Conservation (phyloP, 2,797 vertebrate species). For the Cephalopachus bancanus region DNA sequence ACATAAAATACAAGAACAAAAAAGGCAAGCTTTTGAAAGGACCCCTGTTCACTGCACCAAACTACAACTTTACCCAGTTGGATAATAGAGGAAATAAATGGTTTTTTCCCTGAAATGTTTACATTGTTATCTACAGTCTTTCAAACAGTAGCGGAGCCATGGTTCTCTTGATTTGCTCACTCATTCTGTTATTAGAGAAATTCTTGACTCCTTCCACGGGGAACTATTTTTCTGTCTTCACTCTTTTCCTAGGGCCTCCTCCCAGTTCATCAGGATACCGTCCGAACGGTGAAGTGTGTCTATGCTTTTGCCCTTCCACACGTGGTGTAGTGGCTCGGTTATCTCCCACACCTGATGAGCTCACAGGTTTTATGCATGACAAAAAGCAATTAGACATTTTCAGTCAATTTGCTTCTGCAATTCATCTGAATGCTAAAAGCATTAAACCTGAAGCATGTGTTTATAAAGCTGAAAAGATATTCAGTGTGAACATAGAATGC, state of each 20-base stretch:
- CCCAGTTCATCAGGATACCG: slow-evolving; percentile 80
- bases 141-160: slow-evolving; percentile 83
- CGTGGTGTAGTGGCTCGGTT: slow-evolving; percentile 61
- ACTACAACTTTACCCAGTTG: slow-evolving; percentile 28
- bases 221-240: slow-evolving; percentile 89
- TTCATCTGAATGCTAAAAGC: background rate
- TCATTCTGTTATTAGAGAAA: slow-evolving; percentile 85
- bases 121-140: slow-evolving; percentile 75
- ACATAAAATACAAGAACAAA: background rate
- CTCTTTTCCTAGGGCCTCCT: slow-evolving; percentile 76
- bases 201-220: slow-evolving; percentile 83
- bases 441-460: background rate
- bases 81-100: slow-evolving; percentile 61
- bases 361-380: slow-evolving; percentile 65
- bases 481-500: background rate
- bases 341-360: slow-evolving; percentile 66
- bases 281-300: slow-evolving; percentile 78
- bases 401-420: background rate
- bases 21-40: slow-evolving; percentile 2
- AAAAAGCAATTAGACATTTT: slow-evolving; percentile 47
- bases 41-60: background rate
- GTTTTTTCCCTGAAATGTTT: slow-evolving; percentile 73
- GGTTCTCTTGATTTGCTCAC: slow-evolving; percentile 86
- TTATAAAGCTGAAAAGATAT: background rate
- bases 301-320: slow-evolving; percentile 72